A percentile compares a stretch with the other conserved stretches of the same genome.
Evolutionary conservation across 2,797 vertebrate genomes (phyloP).

Genomic region (Ctenopoma kingsleyae): DNA sequence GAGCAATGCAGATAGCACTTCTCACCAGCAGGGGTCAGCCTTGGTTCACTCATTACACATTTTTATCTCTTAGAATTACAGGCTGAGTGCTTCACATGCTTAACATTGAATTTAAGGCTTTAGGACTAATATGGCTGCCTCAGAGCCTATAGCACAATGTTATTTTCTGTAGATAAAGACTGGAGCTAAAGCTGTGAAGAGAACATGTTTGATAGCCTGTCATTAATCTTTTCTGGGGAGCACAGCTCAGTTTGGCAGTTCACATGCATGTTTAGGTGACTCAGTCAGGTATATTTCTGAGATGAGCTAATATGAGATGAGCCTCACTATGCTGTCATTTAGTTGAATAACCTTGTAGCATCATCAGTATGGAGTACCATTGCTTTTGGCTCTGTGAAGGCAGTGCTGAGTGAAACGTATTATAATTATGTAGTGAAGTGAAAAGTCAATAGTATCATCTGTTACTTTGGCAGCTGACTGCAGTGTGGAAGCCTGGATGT

Average conservation of each 20-base stretch:
- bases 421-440: slow-evolving; percentile 15
- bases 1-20: slow-evolving; percentile 8
- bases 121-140: slow-evolving; percentile 5
- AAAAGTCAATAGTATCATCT: slow-evolving; percentile 14
- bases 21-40: slow-evolving; percentile 63
- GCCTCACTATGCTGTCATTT: not conserved
- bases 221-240: not conserved
- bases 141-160: slow-evolving; percentile 6
- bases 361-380: not conserved
- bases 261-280: slow-evolving; percentile 9
- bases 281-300: not conserved
- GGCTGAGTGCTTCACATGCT: not conserved
- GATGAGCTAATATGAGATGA: slow-evolving; percentile 20
- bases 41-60: not conserved
- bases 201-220: slow-evolving; percentile 16
- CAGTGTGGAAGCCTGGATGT: slow-evolving; percentile 4
- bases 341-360: not conserved
- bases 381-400: slow-evolving; percentile 4
- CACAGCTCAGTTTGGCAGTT: slow-evolving; percentile 31
- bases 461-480: slow-evolving; percentile 33
- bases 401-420: slow-evolving; percentile 9
- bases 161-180: not conserved
- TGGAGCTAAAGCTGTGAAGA: slow-evolving; percentile 11
- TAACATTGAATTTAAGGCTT: not conserved
- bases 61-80: not conserved